Evolutionary conservation across 2,113 vertebrate species (phyloP), one percentile per base, ranked within the genome.

Genomic region (Tamias sibiricus): DNA sequence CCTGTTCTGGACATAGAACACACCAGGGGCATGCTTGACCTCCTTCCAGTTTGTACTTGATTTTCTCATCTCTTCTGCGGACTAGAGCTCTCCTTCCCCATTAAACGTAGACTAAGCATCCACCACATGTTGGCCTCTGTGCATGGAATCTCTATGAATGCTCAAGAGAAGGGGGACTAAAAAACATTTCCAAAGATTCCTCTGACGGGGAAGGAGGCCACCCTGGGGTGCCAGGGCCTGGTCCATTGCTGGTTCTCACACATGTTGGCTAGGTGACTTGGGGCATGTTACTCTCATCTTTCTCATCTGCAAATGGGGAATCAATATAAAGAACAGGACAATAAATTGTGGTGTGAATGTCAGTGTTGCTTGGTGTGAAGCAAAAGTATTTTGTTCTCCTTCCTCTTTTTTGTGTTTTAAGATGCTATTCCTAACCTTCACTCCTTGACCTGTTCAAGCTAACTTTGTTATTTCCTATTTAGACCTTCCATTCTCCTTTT

Each of bases 271-370:
- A 8, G 54, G 54, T 57, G 20, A 57, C 20, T 57, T 57, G 12
- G 0, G 9, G 26, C 24, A 64, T 0, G 0, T 20, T 4, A 26
- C n/a, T 68, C 32, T 40, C 22, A 0, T 4, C 40, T 62, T 62
- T 94, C 66, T 62, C 62, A 47, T 57, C 62, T 88, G 59, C 5
- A 52, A 80, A 42, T 0, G 17, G 37, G 2, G n/a, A 4, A 47
- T 30, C 62, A 24, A 19, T 69, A 87, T 30, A 49, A 75, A 84
- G 64, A 74, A 42, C 8, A 85, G 35, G 52, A 64, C 89, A 68
- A 87, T 24, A 84, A 49, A 28, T 42, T 62, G 59, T 47, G 59
- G 1, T 13, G 35, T 59, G 28, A 64, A 24, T 81, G 44, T 40
- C 19, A 62, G 16, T 69, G 32, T 10, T 30, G 19, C 52, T 82